phyloP scores from a whole-genome alignment of 1,140 invertebrate genomes.

The Hyposmocoma kahamanoa region DNA sequence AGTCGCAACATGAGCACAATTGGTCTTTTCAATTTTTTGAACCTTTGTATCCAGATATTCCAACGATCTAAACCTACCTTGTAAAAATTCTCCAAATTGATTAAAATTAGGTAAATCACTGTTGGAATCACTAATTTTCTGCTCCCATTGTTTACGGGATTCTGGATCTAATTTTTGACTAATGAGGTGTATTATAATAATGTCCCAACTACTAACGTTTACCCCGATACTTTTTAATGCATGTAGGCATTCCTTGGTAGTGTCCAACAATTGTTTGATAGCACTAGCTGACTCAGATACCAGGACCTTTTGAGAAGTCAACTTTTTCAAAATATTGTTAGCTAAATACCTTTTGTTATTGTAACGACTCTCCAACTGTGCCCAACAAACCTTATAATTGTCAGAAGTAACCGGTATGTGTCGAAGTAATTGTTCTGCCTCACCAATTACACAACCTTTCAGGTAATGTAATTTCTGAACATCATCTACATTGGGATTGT shows the following conservation, averaged over 20 bases:
- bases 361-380: background rate
- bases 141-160: conserved; percentile 26
- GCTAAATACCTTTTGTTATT: background rate
- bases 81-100: conserved; percentile 18
- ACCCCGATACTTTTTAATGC: background rate
- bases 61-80: conserved; percentile 20
- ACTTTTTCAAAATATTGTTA: background rate
- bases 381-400: conserved; percentile 1
- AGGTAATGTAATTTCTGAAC: conserved; percentile 15
- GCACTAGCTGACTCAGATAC: background rate
- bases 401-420: background rate
- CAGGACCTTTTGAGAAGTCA: background rate
- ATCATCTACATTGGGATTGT: conserved; percentile 4
- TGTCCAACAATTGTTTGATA: background rate
- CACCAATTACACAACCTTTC: conserved; percentile 2
- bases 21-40: too few species aligned
- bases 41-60: too few species aligned
- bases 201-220: conserved; percentile 3
- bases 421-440: background rate
- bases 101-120: conserved; percentile 18
- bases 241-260: background rate
- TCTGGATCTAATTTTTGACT: conserved; percentile 26
- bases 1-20: too few species aligned
- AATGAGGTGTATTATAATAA: conserved; percentile 16
- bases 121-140: conserved; percentile 15